A percentile compares a stretch with the other conserved stretches of the same genome.
phyloP scores from a whole-genome alignment of 2,113 vertebrate genomes.

The Argyrosomus japonicus region DNA sequence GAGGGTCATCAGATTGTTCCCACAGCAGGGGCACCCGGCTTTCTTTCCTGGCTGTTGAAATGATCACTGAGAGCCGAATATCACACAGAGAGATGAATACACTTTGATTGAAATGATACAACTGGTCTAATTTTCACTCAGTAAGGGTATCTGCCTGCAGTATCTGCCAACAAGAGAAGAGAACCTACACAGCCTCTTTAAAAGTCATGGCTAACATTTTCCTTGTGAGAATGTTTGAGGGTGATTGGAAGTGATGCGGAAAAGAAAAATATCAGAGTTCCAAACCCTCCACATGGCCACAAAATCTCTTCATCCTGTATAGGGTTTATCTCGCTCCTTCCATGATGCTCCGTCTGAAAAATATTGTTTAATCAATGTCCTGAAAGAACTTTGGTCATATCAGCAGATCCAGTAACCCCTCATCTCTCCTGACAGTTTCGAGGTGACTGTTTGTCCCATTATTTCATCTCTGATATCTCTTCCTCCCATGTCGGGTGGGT shows the following conservation, averaged over 20 bases:
- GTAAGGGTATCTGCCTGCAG: slow-evolving; percentile 28
- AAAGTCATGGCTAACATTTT: slow-evolving; percentile 34
- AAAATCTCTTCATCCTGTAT: slow-evolving; percentile 35
- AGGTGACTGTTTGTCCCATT: slow-evolving; percentile 63
- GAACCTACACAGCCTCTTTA: slow-evolving; percentile 19
- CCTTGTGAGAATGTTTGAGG: slow-evolving; percentile 1
- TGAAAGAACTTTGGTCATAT: slow-evolving; percentile 62
- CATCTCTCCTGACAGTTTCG: slow-evolving; percentile 53
- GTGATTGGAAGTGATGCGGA: not conserved
- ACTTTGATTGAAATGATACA: slow-evolving; percentile 44
- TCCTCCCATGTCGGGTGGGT: slow-evolving; percentile 41
- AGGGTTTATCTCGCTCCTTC: slow-evolving; percentile 47
- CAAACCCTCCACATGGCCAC: slow-evolving; percentile 19
- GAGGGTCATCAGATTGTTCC: slow-evolving; percentile 17
- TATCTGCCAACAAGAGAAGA: slow-evolving; percentile 27
- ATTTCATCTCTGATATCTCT: slow-evolving; percentile 57
- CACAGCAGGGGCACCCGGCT: not conserved
- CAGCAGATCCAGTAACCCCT: slow-evolving; percentile 65
- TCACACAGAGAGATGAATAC: slow-evolving; percentile 1
- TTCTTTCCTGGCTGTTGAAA: not conserved
- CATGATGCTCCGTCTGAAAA: slow-evolving; percentile 44
- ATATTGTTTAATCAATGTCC: slow-evolving; percentile 77
- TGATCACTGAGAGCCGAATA: slow-evolving; percentile 30
- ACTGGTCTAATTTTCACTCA: slow-evolving; percentile 31
- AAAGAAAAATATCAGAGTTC: slow-evolving; percentile 8